A percentile compares a stretch with the other conserved stretches of the same genome.
Conservation (phyloP, 1,140 invertebrate genomes). For the Plutomurus gul region DNA sequence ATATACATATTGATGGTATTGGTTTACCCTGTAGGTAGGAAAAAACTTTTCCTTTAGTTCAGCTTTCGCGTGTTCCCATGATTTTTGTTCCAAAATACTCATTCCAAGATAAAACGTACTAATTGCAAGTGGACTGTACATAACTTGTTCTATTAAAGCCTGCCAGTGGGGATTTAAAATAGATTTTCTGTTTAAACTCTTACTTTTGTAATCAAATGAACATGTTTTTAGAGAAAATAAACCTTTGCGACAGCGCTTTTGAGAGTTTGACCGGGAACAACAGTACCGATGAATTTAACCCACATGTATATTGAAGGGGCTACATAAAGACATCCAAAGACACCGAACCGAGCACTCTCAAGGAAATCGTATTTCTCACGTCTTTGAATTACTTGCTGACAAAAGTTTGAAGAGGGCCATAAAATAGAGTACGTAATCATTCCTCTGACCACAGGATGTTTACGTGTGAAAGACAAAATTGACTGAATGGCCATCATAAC, state of each 20-base stretch:
- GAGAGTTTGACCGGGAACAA: constrained; percentile 69
- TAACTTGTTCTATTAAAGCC: constrained; percentile 79
- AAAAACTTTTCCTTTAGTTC: constrained; percentile 77
- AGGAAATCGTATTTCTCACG: constrained; percentile 62
- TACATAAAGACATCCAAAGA: constrained; percentile 72
- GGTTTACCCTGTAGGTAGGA: constrained; percentile 82
- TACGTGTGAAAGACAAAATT: constrained; percentile 32
- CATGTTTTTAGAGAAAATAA: constrained; percentile 1
- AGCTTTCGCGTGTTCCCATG: constrained; percentile 66
- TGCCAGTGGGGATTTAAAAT: constrained; percentile 55
- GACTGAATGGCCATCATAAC: constrained; percentile 1
- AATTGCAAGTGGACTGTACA: constrained; percentile 79
- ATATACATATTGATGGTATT: constrained; percentile 1
- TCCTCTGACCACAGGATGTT: constrained; percentile 65
- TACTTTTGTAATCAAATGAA: neutral
- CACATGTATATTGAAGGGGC: constrained; percentile 73
- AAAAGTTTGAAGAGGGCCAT: constrained; percentile 70
- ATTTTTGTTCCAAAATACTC: constrained; percentile 75
- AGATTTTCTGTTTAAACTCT: neutral
- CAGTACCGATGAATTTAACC: constrained; percentile 65
- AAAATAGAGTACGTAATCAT: constrained; percentile 69
- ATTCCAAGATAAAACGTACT: constrained; percentile 80
- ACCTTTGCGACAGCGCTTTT: constrained; percentile 71
- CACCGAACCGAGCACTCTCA: constrained; percentile 66
- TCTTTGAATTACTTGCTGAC: constrained; percentile 65